phyloP scores from a whole-genome alignment of 2,797 vertebrate genomes.

The Karalla daura region DNA sequence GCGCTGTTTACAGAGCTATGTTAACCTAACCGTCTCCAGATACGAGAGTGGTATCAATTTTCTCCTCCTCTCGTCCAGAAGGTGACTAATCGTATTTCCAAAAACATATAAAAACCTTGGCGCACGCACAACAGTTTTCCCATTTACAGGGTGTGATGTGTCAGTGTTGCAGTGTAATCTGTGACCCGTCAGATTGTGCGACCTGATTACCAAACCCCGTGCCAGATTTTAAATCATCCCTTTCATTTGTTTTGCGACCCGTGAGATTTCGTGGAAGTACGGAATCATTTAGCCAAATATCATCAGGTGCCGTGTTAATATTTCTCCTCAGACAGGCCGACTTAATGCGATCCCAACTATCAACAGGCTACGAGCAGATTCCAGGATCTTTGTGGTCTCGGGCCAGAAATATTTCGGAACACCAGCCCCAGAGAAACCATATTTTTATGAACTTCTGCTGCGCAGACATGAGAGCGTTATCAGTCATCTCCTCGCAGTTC shows the following conservation, averaged over 20 bases:
- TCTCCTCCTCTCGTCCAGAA: neutral
- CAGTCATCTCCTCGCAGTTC: neutral
- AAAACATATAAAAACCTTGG: neutral
- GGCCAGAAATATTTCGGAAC: neutral
- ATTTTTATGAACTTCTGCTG: neutral
- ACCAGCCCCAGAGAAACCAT: neutral
- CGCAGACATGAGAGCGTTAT: neutral
- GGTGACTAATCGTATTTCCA: neutral
- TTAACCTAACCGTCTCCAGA: too few species aligned
- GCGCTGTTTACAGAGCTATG: too few species aligned
- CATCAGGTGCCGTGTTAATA: neutral
- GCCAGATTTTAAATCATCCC: neutral
- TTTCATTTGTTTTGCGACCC: neutral
- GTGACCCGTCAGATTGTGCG: neutral
- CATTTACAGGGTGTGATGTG: too few species aligned
- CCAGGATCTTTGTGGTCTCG: neutral
- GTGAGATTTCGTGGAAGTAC: neutral
- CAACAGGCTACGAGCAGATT: neutral
- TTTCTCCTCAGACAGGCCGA: neutral
- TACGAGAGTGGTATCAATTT: neutral
- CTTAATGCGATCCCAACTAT: neutral
- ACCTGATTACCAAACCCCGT: neutral
- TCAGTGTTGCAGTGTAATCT: neutral
- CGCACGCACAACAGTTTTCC: neutral
- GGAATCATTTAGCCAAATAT: neutral